phyloP scores from a whole-genome alignment of 2,797 vertebrate species.

The Chelmon rostratus region DNA sequence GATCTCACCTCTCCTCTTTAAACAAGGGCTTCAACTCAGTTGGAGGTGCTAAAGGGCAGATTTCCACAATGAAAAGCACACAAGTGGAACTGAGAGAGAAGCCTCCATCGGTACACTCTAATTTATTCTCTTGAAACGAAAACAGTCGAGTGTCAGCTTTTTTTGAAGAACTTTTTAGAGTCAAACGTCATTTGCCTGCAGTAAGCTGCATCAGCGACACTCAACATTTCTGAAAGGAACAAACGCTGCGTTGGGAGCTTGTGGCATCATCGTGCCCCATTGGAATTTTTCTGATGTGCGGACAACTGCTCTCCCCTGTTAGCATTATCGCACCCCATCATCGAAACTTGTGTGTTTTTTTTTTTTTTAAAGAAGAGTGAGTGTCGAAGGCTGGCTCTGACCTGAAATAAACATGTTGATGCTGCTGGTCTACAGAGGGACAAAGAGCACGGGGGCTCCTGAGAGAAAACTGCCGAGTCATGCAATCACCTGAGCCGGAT shows the following conservation, averaged over 20 bases:
- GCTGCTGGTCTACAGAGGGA: background rate
- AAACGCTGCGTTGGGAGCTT: background rate
- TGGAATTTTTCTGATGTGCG: no score
- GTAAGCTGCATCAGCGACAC: background rate
- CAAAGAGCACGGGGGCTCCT: background rate
- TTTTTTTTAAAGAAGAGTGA: no score
- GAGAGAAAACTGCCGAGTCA: background rate
- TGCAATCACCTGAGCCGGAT: background rate
- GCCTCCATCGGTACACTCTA: background rate
- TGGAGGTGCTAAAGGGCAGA: background rate
- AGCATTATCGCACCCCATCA: no score
- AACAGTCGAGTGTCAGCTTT: background rate
- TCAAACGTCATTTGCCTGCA: background rate
- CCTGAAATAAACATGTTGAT: background rate
- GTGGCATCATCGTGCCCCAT: background rate
- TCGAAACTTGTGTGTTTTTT: no score
- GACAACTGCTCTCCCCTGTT: no score
- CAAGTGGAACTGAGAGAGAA: background rate
- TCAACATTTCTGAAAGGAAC: background rate
- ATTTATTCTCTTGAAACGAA: background rate
- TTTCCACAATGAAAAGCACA: constrained; percentile 11
- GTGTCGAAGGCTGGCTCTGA: background rate
- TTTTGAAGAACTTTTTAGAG: background rate
- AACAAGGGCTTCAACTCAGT: background rate
- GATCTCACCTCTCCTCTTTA: background rate